Conservation (phyloP, 2,888 invertebrate species). For the Parnassius mnemosyne region DNA sequence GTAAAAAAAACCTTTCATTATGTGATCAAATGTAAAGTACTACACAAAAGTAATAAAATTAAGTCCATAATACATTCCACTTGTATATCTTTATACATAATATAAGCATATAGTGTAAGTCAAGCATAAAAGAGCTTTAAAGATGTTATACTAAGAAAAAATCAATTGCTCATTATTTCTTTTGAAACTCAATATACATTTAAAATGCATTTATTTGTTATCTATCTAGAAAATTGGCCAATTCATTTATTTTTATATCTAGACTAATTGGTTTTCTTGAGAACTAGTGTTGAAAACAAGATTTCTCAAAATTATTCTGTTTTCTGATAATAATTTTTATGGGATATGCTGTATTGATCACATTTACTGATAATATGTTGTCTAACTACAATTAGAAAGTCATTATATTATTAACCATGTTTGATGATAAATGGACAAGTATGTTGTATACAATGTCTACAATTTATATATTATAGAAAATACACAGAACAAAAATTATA, state of each 20-base stretch:
- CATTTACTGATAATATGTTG: constrained; percentile 4
- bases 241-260: constrained; percentile 18
- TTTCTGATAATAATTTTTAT: constrained; percentile 12
- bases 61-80: constrained; percentile 78
- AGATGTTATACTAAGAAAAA: constrained; percentile 57
- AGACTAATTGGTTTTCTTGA: constrained; percentile 19
- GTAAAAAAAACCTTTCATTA: constrained; percentile 38
- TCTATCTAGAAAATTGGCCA: constrained; percentile 24
- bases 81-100: constrained; percentile 70
- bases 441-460: too few species aligned
- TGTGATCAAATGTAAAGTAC: constrained; percentile 55
- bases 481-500: too few species aligned
- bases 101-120: constrained; percentile 48
- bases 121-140: constrained; percentile 73
- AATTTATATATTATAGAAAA: too few species aligned
- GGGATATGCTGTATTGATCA: constrained; percentile 1
- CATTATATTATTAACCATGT: too few species aligned
- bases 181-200: constrained; percentile 40
- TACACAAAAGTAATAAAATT: constrained; percentile 52
- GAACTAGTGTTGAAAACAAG: constrained; percentile 1
- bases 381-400: neutral
- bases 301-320: constrained; percentile 17
- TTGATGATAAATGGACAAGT: too few species aligned
- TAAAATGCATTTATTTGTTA: constrained; percentile 60
- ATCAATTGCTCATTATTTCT: constrained; percentile 67